Base-by-base conservation (phyloP, 2,113 vertebrate species). In the Oxyura jamaicensis region DNA sequence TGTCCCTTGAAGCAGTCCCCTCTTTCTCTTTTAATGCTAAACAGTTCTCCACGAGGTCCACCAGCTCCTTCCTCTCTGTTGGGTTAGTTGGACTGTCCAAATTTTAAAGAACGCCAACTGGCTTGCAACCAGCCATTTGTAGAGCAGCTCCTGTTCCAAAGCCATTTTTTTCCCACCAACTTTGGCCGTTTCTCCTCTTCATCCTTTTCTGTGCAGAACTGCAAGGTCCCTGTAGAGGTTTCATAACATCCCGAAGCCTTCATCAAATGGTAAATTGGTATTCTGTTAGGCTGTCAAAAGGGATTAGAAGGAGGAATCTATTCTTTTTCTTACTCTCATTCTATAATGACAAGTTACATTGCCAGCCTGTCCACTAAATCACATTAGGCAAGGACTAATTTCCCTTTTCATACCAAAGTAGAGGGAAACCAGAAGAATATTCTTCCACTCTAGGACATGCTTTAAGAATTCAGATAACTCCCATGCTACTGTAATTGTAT, bases 231-330 rank as follows among this genome's bases (percentile, higher is more conserved):
- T 73, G 41, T 55, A 95, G 94, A 95, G 93, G 88, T 93, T 97
- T 95, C 65, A 31, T 90, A 94, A 87, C 82, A 67, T 96, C 84
- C 91, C 80, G 82, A 93, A 96, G 91, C 87, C 91, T 96, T 96
- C 90, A 86, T 94, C 95, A 90, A 97, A 77, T 93, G 87, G 93
- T 95, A 93, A 91, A 94, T 96, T 96, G 93, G 78, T 93, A 86
- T 96, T 96, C 95, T 95, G 94, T 95, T 96, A 92, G 88, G 79
- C 85, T 93, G 95, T 94, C 90, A 91, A 78, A 92, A 96, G 68
- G 79, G 73, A 97, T 96, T 96, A 96, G 95, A 42, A 91, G 76
- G 83, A 96, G 75, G 92, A 39, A 93, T 93, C 90, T 90, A 88
- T 91, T 96, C 65, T 87, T 91, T 44, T 94, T 95, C 13, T 96